Evolutionary conservation across 2,888 invertebrate genomes (phyloP).

Genomic region (Epicampocera succincta): DNA sequence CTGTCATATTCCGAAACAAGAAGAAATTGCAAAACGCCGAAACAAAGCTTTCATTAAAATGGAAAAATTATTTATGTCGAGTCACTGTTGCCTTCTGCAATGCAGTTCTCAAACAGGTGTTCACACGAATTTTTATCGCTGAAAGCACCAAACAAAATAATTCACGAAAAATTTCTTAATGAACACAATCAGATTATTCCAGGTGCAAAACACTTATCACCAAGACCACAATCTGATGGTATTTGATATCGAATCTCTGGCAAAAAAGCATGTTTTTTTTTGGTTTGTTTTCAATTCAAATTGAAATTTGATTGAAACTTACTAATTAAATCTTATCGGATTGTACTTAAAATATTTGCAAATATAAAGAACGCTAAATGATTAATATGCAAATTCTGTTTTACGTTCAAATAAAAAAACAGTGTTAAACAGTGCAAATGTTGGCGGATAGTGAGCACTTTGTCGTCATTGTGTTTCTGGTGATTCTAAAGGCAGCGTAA

Average conservation of each 20-base stretch:
- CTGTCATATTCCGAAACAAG: too few species aligned
- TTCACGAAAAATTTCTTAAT: too few species aligned
- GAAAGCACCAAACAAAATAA: not conserved
- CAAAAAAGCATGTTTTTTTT: too few species aligned
- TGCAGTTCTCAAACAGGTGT: slow-evolving; percentile 29
- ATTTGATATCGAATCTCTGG: too few species aligned
- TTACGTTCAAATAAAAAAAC: too few species aligned
- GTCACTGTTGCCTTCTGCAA: not conserved
- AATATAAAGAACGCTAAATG: not conserved
- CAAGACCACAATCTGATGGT: slow-evolving; percentile 4
- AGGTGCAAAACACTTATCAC: slow-evolving; percentile 51
- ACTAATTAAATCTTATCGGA: slow-evolving; percentile 26
- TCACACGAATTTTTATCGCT: not conserved
- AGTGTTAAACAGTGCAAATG: too few species aligned
- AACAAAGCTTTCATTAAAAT: not conserved
- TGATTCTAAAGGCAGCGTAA: too few species aligned
- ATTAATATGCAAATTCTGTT: not conserved
- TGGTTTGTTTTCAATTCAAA: slow-evolving; percentile 4
- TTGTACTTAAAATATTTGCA: slow-evolving; percentile 21
- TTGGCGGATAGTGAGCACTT: too few species aligned
- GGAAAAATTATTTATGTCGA: not conserved
- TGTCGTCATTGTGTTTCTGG: too few species aligned
- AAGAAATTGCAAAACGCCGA: too few species aligned
- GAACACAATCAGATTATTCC: slow-evolving; percentile 17
- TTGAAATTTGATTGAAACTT: not conserved